Evolutionary conservation across 2,888 invertebrate genomes (phyloP).

Genomic region (Heliconius hortense): DNA sequence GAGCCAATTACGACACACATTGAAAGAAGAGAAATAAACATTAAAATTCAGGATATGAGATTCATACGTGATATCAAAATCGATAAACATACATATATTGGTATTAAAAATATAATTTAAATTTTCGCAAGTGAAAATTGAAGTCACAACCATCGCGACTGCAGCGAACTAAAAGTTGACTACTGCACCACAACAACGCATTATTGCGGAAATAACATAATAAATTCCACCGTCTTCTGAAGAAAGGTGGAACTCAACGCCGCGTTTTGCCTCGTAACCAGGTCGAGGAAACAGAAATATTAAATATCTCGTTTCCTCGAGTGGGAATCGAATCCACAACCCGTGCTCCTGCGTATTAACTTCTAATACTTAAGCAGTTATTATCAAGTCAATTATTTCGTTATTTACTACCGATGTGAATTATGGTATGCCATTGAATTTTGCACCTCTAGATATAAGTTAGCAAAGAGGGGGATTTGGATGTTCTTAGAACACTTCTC

Average conservation of each 20-base stretch:
- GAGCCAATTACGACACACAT: constrained; percentile 6
- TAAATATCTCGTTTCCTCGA: not conserved
- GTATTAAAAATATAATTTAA: not conserved
- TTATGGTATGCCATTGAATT: constrained; percentile 16
- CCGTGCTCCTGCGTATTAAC: not conserved
- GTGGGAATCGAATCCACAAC: not conserved
- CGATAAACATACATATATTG: not conserved
- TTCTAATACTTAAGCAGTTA: not conserved
- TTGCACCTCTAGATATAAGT: not conserved
- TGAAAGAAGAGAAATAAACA: not conserved
- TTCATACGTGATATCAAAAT: not conserved
- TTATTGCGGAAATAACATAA: too few relatives aligned
- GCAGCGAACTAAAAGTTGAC: too few relatives aligned
- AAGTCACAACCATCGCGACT: too few relatives aligned
- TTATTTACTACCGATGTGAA: constrained; percentile 16
- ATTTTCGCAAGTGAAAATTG: too few relatives aligned
- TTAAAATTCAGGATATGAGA: constrained; percentile 1
- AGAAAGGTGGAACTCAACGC: not conserved
- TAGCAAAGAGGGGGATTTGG: not conserved
- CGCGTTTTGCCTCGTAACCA: not conserved
- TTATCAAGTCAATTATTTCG: constrained; percentile 15
- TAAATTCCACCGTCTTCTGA: too few relatives aligned
- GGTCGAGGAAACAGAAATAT: too few relatives aligned
- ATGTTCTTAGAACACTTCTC: not conserved
- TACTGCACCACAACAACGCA: too few relatives aligned